These are phyloP conservation scores for Xiphias gladius DNA, from an alignment of 2,113 vertebrate species.

Conservation along the genomic window DNA sequence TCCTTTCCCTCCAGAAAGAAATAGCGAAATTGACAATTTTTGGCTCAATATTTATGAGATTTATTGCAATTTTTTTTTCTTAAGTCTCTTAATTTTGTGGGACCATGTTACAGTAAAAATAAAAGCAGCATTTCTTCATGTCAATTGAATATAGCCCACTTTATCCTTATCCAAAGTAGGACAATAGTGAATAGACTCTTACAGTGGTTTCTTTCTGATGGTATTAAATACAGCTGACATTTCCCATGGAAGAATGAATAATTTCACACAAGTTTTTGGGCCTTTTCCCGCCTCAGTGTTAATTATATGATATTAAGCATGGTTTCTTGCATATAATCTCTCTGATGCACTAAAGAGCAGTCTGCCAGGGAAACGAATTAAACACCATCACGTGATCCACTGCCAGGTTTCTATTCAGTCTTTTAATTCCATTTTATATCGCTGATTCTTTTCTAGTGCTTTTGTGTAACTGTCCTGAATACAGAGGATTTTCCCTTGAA, in stretches of 20 bases:
- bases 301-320: constrained; percentile 84
- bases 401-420: constrained; percentile 46
- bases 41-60: not conserved
- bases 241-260: constrained; percentile 77
- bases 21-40: not conserved
- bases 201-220: constrained; percentile 46
- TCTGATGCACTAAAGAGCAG: constrained; percentile 66
- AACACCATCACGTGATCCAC: constrained; percentile 71
- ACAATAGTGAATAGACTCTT: constrained; percentile 43
- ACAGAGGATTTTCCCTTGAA: constrained; percentile 31
- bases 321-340: constrained; percentile 84
- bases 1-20: not conserved
- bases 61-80: not conserved
- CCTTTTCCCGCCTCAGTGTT: constrained; percentile 68
- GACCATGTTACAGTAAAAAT: not conserved
- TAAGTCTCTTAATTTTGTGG: not conserved
- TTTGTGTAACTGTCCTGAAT: constrained; percentile 45
- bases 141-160: not conserved
- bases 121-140: not conserved
- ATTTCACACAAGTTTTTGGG: constrained; percentile 69
- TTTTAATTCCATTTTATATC: constrained; percentile 64
- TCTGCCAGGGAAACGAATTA: constrained; percentile 76
- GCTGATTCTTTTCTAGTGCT: constrained; percentile 26
- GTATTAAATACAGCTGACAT: constrained; percentile 69
- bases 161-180: not conserved